phyloP scores from a whole-genome alignment of 2,797 vertebrate species.

The Chrosomus eos region DNA sequence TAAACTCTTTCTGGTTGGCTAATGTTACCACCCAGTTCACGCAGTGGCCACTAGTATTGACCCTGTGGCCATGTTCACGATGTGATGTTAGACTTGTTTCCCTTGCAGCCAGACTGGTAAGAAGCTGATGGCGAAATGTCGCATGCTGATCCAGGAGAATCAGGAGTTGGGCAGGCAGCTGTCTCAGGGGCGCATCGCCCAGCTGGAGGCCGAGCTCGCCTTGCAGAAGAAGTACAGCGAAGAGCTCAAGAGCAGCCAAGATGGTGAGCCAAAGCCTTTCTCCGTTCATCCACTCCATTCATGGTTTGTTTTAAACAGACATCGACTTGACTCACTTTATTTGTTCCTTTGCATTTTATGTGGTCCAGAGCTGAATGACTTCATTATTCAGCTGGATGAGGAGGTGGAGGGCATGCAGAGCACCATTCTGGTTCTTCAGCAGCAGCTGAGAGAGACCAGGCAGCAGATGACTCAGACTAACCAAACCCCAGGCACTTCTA shows the following conservation, averaged over 20 bases:
- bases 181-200: conserved; percentile 98
- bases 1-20: conserved; percentile 13
- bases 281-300: neutral
- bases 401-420: conserved; percentile 92
- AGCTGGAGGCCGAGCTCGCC: conserved; percentile 98
- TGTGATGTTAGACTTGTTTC: conserved; percentile 98
- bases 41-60: conserved; percentile 52
- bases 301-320: neutral
- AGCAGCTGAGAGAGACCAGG: conserved; percentile 84
- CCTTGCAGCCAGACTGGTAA: conserved; percentile 99
- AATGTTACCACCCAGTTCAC: conserved; percentile 26
- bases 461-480: conserved; percentile 83
- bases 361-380: conserved; percentile 82
- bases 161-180: conserved; percentile 98
- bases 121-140: conserved; percentile 99
- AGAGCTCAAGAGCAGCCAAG: conserved; percentile 99
- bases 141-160: conserved; percentile 99
- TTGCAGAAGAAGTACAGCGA: conserved; percentile 99
- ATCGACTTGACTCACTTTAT: conserved; percentile 55
- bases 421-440: conserved; percentile 88
- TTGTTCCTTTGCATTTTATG: neutral
- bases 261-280: conserved; percentile 83
- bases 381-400: conserved; percentile 90
- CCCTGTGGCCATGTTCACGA: conserved; percentile 76
- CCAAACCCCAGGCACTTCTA: conserved; percentile 75